Conservation (phyloP, 2,888 invertebrate species). For the Drosophila kanekoi region DNA sequence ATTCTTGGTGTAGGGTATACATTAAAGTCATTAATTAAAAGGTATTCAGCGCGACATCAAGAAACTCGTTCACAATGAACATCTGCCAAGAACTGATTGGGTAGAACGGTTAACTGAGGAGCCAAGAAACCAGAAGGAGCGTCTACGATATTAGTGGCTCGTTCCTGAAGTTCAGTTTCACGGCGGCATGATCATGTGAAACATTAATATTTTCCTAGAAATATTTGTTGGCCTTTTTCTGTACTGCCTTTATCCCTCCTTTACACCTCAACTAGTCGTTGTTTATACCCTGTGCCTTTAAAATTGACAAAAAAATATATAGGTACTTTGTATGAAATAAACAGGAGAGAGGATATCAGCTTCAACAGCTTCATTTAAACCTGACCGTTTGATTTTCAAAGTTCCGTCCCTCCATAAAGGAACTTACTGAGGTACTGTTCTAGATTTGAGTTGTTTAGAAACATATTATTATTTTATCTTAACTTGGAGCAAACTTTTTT, state of each 20-base stretch:
- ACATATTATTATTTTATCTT: too few relatives aligned
- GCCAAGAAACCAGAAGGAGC: slow-evolving; percentile 22
- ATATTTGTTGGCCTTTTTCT: slow-evolving; percentile 33
- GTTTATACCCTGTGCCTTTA: slow-evolving; percentile 9
- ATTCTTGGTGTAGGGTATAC: slow-evolving; percentile 17
- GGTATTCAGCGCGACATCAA: slow-evolving; percentile 32
- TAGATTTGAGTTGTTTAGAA: too few relatives aligned
- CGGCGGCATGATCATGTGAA: slow-evolving; percentile 64
- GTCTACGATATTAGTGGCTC: slow-evolving; percentile 50
- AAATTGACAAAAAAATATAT: not conserved
- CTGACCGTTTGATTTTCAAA: not conserved
- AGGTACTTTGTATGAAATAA: not conserved
- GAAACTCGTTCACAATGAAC: slow-evolving; percentile 34
- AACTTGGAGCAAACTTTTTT: too few relatives aligned
- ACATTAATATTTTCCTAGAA: slow-evolving; percentile 73
- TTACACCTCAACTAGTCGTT: slow-evolving; percentile 11
- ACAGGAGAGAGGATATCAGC: not conserved
- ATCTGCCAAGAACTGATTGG: slow-evolving; percentile 52
- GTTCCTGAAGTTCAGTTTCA: slow-evolving; percentile 33
- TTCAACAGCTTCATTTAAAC: not conserved
- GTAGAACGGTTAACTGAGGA: slow-evolving; percentile 24
- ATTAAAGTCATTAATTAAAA: slow-evolving; percentile 63
- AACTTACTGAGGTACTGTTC: too few relatives aligned
- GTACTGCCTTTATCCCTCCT: slow-evolving; percentile 13
- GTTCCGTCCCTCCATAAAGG: not conserved